Conservation (phyloP, 2,888 invertebrate species). For the Callosobruchus maculatus region DNA sequence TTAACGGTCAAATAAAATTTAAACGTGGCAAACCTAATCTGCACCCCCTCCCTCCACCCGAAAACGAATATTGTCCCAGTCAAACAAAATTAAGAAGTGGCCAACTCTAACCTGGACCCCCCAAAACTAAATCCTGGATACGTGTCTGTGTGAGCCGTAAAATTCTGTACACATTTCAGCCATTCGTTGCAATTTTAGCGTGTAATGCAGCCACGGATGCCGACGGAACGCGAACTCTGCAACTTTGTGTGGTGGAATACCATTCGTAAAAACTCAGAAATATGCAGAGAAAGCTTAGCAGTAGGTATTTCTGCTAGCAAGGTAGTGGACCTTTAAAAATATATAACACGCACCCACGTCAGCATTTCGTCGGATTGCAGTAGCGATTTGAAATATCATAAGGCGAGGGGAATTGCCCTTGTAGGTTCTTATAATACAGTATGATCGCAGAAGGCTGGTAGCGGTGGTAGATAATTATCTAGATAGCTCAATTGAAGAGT, state of each 20-base stretch:
- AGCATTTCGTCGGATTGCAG: background rate
- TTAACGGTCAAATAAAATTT: too few relatives aligned
- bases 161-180: background rate
- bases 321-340: background rate
- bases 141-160: too few relatives aligned
- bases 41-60: too few relatives aligned
- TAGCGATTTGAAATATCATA: background rate
- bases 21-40: too few relatives aligned
- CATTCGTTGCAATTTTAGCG: background rate
- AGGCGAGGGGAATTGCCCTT: background rate
- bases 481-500: too few relatives aligned
- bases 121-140: too few relatives aligned
- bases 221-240: background rate
- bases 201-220: background rate
- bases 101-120: too few relatives aligned
- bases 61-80: too few relatives aligned
- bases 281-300: background rate
- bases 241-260: background rate
- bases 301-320: background rate
- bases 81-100: too few relatives aligned
- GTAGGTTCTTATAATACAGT: background rate
- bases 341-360: too few relatives aligned
- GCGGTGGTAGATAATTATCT: too few relatives aligned
- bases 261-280: background rate
- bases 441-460: too few relatives aligned